Base-by-base conservation (phyloP, 2,888 invertebrate genomes). In the Trissoscelio sp. region DNA sequence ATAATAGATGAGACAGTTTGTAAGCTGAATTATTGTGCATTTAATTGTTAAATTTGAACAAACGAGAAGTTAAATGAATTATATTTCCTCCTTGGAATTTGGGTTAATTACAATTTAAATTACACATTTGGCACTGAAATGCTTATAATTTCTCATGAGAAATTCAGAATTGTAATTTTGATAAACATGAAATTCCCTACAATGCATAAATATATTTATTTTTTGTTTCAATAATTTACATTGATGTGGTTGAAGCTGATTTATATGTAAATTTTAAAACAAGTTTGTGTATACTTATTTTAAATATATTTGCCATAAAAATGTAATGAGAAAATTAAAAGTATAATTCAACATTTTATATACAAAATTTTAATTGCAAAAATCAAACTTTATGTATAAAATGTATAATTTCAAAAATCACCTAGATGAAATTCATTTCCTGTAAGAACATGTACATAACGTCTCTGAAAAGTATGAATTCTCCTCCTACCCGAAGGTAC, bases 401-500 rank as follows among this genome's bases (percentile, higher is more conserved):
- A 4, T 34, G 2, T 34, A 4, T 34, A 5, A 2, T 34, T 4
- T 51, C 22, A 28, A 55, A 55, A 42, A 22, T 57, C 69, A 69
- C 57, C 22, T 57, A 69, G 70, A 58, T 58, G 37, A 12, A 5
- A 20, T n/a, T 7, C n/a, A 57, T 24, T 20, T 0, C 20, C 2
- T 2, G 1, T 11, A 44, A 37, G 57, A 57, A 57, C 51, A 18
- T 3, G 4, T 16, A 14, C 37, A 64, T 9, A 46, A 60, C 24
- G 4, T 57, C 2, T 42, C 34, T 72, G n/a, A 79, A 44, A 58
- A 79, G 72, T 57, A 58, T 20, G 28, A 79, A 18, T 48, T 72
- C 72, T 69, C 69, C 62, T 69, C 79, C 73, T 51, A 16, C 70
- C 12, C 67, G 22, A 75, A 91, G 90, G 84, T 91, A 90, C 86